phyloP scores from a whole-genome alignment of 2,888 invertebrate genomes.

The Phyllotreta striolata region DNA sequence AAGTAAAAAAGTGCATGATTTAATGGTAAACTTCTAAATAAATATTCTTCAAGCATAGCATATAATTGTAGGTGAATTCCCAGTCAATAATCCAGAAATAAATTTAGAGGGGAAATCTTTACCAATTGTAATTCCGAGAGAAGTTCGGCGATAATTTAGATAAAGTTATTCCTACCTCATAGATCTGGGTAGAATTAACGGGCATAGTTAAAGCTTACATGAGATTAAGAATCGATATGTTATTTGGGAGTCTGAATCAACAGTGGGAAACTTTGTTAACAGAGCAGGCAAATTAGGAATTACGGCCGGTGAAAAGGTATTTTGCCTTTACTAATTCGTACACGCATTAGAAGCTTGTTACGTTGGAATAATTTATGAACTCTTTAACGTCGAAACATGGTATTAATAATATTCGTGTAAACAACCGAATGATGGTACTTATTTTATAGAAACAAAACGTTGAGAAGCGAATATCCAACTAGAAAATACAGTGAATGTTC shows the following conservation, averaged over 20 bases:
- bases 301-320: conserved; percentile 2
- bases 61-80: conserved; percentile 12
- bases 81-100: conserved; percentile 23
- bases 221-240: conserved; percentile 49
- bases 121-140: conserved; percentile 26
- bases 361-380: background rate
- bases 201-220: conserved; percentile 49
- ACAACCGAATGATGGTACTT: too few species aligned
- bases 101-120: conserved; percentile 18
- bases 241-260: conserved; percentile 51
- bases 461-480: conserved; percentile 55
- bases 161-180: conserved; percentile 41
- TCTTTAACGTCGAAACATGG: too few species aligned
- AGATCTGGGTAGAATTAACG: conserved; percentile 44
- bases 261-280: conserved; percentile 39
- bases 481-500: conserved; percentile 59
- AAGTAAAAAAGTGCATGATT: too few species aligned
- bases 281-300: conserved; percentile 14
- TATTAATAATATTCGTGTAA: too few species aligned
- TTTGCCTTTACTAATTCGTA: conserved; percentile 3
- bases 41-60: too few species aligned
- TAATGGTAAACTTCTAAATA: too few species aligned
- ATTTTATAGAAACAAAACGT: background rate
- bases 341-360: too few species aligned
- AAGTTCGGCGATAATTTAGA: conserved; percentile 37